Evolutionary conservation across 1,140 invertebrate genomes (phyloP).

Genomic region (Samia ricini): DNA sequence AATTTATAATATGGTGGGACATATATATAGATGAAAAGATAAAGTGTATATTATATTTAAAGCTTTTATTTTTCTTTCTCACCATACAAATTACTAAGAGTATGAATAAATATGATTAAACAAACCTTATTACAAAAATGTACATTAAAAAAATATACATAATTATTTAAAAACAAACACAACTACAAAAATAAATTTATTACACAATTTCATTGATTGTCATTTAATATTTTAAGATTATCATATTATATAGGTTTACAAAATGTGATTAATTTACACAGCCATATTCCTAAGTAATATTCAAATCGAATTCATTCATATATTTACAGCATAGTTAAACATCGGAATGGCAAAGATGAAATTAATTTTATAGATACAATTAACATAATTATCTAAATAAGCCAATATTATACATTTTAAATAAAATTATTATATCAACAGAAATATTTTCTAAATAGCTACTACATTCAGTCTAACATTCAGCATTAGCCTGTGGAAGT

Average conservation of each 20-base stretch:
- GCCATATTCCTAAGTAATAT: conserved; percentile 3
- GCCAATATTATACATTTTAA: too few species aligned
- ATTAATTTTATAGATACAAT: too few species aligned
- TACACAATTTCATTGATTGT: neutral
- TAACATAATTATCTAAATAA: too few species aligned
- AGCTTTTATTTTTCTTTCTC: neutral
- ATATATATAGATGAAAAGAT: neutral
- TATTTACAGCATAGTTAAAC: neutral
- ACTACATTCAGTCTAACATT: too few species aligned
- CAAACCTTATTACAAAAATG: neutral
- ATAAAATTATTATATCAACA: too few species aligned
- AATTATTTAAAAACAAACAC: neutral
- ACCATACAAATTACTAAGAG: neutral
- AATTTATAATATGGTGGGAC: neutral
- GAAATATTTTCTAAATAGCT: too few species aligned
- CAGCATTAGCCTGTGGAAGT: too few species aligned
- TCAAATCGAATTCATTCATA: conserved; percentile 2
- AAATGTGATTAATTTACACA: conserved; percentile 1
- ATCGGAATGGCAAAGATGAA: neutral
- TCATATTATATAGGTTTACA: neutral
- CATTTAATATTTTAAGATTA: neutral
- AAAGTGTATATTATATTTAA: neutral
- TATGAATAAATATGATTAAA: neutral
- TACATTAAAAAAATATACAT: neutral
- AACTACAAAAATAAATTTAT: neutral